Base-by-base conservation (phyloP, 2,888 invertebrate genomes). In the Drosophila colorata region DNA sequence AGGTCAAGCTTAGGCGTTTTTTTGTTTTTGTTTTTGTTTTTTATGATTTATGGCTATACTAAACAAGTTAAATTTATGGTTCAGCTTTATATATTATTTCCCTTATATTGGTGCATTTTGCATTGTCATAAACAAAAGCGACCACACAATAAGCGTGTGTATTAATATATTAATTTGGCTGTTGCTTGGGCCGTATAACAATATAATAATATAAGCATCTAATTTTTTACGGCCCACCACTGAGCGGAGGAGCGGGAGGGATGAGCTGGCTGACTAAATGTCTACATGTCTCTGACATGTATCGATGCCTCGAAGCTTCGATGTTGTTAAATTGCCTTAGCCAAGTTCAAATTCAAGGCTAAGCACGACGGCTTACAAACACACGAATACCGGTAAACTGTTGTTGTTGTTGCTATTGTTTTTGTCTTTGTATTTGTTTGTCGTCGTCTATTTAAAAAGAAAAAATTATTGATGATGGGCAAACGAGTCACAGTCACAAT, bases 331-430 rank as follows among this genome's bases (percentile, higher is more conserved):
- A 70, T 73, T 87, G 71, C 52, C 68, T 85, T 64, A 71, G 75
- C 74, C 87, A 86, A 86, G 86, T 86, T 86, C 86, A 86, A 86
- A 88, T 87, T 86, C 86, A 88, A 88, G 86, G 86, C 77, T 88
- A 83, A 78, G 64, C 80, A 65, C 66, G 63, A 74, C 59, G 66
- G 67, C 65, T 69, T 61, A 69, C 68, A 66, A 35, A 58, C 51
- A 70, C 25, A 72, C 44, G 47, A 71, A 76, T 72, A 58, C 73
- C 71, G 78, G 75, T 70, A 68, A 70, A 70, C 57, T 58, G 52
- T 60, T 58, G 20, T 44, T 64, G 58, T 49, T 59, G 48, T 46
- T 51, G 38, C 41, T 67, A 14, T 58, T 68, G 49, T 55, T 60
- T 18, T 37, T 59, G 52, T 49, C 16, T 53, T 51, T 68, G 40